These are phyloP conservation scores for Beroe ovata DNA, from an alignment of 37 sponge, comb jelly and placozoan species.

Conservation along the genomic window DNA sequence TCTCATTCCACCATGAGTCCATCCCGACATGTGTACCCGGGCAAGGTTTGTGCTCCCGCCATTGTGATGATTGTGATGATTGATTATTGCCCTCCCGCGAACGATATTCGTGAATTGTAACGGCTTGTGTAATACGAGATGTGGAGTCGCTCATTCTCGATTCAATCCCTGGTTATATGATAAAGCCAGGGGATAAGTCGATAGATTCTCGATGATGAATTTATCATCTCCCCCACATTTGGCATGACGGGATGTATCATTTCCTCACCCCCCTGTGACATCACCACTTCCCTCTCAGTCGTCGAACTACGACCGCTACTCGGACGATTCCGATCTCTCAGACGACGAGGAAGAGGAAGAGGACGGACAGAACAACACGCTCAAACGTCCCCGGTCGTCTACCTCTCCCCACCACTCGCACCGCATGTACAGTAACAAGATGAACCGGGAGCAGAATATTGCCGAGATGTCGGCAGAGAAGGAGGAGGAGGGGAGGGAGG, in stretches of 20 bases:
- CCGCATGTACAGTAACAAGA: background rate
- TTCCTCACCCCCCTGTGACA: too few species aligned
- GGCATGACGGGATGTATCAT: too few species aligned
- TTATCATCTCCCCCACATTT: too few species aligned
- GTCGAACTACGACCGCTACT: background rate
- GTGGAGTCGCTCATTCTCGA: too few species aligned
- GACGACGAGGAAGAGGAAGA: background rate
- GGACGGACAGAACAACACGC: slow-evolving; percentile 46
- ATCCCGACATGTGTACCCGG: background rate
- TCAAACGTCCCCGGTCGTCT: slow-evolving; percentile 59
- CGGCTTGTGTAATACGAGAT: too few species aligned
- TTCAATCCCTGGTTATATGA: too few species aligned
- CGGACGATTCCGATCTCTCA: background rate
- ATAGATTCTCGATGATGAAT: too few species aligned
- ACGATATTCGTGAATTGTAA: too few species aligned
- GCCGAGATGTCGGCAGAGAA: background rate
- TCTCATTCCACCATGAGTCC: slow-evolving; percentile 25
- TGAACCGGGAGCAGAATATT: background rate
- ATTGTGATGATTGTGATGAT: too few species aligned
- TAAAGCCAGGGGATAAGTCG: too few species aligned
- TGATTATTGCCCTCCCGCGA: too few species aligned
- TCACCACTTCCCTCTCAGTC: background rate
- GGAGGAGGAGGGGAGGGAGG: background rate
- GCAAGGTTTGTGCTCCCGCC: slow-evolving; percentile 49
- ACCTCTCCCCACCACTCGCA: slow-evolving; percentile 20